Evolutionary conservation across 2,888 invertebrate genomes (phyloP).

Genomic region (Schrankia costaestrigalis): DNA sequence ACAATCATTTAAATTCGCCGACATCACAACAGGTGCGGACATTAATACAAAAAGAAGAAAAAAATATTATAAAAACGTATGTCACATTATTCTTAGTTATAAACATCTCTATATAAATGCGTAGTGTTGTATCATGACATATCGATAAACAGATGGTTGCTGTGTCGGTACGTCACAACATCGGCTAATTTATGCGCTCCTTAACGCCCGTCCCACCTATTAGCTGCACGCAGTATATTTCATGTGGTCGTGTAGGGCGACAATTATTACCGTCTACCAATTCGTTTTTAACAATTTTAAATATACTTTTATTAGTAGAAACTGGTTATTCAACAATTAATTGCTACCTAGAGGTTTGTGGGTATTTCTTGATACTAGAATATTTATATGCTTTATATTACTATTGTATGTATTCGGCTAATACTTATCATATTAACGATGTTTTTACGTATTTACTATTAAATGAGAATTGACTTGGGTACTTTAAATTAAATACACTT

Average conservation of each 20-base stretch:
- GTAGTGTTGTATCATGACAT: slow-evolving; percentile 66
- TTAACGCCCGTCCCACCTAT: slow-evolving; percentile 78
- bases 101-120: slow-evolving; percentile 51
- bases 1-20: slow-evolving; percentile 24
- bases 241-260: slow-evolving; percentile 54
- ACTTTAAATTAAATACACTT: too few species aligned
- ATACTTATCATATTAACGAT: too few species aligned
- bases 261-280: slow-evolving; percentile 46
- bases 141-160: slow-evolving; percentile 77
- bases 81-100: slow-evolving; percentile 22
- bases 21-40: slow-evolving; percentile 21
- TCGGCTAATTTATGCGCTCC: slow-evolving; percentile 76
- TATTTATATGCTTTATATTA: too few species aligned
- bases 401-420: too few species aligned
- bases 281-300: slow-evolving; percentile 32
- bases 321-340: slow-evolving; percentile 21
- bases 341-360: slow-evolving; percentile 16
- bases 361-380: slow-evolving; percentile 5
- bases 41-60: slow-evolving; percentile 16
- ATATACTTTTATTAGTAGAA: slow-evolving; percentile 25
- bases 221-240: slow-evolving; percentile 75
- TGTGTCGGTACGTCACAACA: slow-evolving; percentile 73
- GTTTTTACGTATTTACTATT: too few species aligned
- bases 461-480: too few species aligned
- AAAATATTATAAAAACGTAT: slow-evolving; percentile 25